Percentiles rank a stretch among this genome's conserved stretches.
Evolutionary conservation across 2,888 invertebrate species (phyloP).

Genomic region (Cryptosula pallasiana): DNA sequence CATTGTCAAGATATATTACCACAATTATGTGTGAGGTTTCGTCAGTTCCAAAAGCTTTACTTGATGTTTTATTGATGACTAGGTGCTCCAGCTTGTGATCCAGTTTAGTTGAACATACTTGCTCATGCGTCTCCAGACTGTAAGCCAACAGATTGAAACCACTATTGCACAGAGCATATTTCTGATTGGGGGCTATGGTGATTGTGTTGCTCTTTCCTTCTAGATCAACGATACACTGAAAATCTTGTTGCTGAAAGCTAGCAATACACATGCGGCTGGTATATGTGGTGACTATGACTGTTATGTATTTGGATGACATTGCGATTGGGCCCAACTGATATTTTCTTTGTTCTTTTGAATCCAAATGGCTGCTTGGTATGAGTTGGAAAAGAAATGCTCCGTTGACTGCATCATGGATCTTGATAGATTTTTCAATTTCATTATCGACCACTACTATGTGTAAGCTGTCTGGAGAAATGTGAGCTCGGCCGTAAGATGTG

Average conservation of each 20-base stretch:
- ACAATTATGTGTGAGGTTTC: slow-evolving; percentile 37
- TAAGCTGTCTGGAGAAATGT: slow-evolving; percentile 40
- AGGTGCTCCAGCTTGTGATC: slow-evolving; percentile 36
- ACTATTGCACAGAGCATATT: slow-evolving; percentile 44
- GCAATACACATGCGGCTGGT: slow-evolving; percentile 46
- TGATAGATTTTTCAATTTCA: slow-evolving; percentile 44
- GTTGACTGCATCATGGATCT: slow-evolving; percentile 41
- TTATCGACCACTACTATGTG: slow-evolving; percentile 44
- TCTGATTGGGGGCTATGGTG: slow-evolving; percentile 39
- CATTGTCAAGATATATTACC: slow-evolving; percentile 41
- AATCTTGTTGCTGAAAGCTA: slow-evolving; percentile 37
- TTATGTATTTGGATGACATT: slow-evolving; percentile 30
- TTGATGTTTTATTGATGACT: slow-evolving; percentile 39
- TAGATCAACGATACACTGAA: slow-evolving; percentile 41
- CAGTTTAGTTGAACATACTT: slow-evolving; percentile 35
- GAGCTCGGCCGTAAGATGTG: slow-evolving; percentile 44
- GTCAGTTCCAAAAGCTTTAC: slow-evolving; percentile 39
- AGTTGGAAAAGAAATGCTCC: slow-evolving; percentile 47
- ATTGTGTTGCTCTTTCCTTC: slow-evolving; percentile 42
- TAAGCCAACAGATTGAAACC: slow-evolving; percentile 40
- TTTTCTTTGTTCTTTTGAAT: slow-evolving; percentile 39
- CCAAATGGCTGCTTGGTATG: slow-evolving; percentile 46
- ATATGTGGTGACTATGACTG: slow-evolving; percentile 42
- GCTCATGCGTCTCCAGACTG: slow-evolving; percentile 40
- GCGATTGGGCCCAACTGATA: slow-evolving; percentile 32